Base-by-base conservation (phyloP, 2,113 vertebrate genomes). In the Origma solitaria region DNA sequence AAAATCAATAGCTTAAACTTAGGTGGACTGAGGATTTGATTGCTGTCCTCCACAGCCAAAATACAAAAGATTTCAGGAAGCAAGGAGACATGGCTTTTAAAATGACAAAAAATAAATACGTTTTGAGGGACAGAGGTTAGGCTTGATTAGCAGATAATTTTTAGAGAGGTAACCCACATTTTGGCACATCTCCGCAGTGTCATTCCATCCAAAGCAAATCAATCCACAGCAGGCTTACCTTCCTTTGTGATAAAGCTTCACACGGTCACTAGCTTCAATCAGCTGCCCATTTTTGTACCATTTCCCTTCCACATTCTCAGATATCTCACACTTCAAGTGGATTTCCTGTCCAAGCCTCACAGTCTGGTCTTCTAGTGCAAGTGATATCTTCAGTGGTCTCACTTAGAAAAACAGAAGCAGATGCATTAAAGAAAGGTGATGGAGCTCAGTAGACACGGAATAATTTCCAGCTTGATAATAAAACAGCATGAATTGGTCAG, bases 251-350 rank as follows among this genome's bases (percentile, higher is more conserved):
- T 98, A 93, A 78, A 99, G 96, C 90, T 98, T 99, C 75, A 99
- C 91, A 54, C 97, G 99, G 54, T 99, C 99, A 64, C 96, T 98
- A 37, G 98, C 98, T 96, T 99, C 99, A 40, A 99, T 95, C 51
- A 99, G 96, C 88, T 99, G 98, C 17, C 99, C 99, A 18, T 99
- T 99, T 96, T 99, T 98, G 92, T 99, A 99, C 99, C 99, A 99
- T 71, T 99, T 99, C 22, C 99, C 99, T 37, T 98, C 70, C 53
- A 99, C 97, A 0, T 99, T 98, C 82, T 99, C 98, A 45, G 99
- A 99, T 94, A 99, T 98, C 97, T 99, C 99, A 97, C 99, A 99
- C 92, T 99, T 98, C 86, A 99, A 70, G 90, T 98, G 98, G 25
- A 99, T 95, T 73, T 99, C 99, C 90, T 99, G 98, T 70, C 99